Conservation (phyloP, 2,797 vertebrate species). For the Mus minutoides region DNA sequence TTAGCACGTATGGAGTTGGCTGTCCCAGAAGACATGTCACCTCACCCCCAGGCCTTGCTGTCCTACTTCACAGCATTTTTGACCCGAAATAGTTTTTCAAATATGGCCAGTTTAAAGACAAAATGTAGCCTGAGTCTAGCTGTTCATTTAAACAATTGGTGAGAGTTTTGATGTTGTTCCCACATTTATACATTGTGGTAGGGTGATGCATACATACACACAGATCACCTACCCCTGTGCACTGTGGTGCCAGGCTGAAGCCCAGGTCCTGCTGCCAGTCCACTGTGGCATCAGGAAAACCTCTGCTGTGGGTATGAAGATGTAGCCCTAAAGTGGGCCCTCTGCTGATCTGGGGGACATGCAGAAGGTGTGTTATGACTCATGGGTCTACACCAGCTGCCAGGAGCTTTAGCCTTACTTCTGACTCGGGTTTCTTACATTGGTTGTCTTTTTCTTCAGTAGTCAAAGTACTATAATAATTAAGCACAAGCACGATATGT, state of each 20-base stretch:
- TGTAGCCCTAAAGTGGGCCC: not conserved
- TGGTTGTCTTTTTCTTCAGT: not conserved
- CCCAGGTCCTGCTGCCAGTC: not conserved
- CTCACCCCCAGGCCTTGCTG: not conserved
- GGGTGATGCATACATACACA: not conserved
- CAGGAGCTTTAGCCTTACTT: not conserved
- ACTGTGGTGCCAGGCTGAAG: not conserved
- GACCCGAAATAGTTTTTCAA: not conserved
- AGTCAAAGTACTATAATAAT: not conserved
- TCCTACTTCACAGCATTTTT: not conserved
- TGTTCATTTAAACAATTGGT: not conserved
- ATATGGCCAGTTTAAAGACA: not conserved
- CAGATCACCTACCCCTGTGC: not conserved
- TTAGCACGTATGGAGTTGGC: not conserved
- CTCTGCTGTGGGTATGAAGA: not conserved
- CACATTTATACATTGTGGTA: too few species aligned
- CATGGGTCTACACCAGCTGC: not conserved
- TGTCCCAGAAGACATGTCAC: not conserved
- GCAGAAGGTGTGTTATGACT: not conserved
- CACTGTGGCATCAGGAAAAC: not conserved
- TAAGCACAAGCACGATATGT: not conserved
- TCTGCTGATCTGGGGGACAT: not conserved
- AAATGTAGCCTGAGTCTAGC: fast-evolving
- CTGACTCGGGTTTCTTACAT: not conserved
- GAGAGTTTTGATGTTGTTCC: not conserved